These are phyloP conservation scores for Diploptera punctata DNA, from an alignment of 2,888 invertebrate species.

Conservation along the genomic window DNA sequence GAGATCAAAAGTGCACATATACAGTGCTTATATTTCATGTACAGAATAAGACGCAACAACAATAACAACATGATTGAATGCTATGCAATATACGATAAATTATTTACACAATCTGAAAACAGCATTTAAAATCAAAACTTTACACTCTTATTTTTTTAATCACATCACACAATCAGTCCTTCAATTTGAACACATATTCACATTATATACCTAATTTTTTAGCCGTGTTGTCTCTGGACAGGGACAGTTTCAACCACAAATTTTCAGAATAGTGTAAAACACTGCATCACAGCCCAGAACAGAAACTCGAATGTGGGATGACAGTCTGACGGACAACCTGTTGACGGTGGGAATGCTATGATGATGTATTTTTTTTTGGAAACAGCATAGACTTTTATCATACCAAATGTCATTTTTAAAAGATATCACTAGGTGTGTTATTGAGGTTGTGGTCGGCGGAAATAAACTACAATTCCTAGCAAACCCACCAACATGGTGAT, in stretches of 20 bases:
- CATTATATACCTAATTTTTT: too few species aligned
- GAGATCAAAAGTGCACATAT: not conserved
- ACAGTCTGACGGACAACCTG: too few species aligned
- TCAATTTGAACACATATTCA: not conserved
- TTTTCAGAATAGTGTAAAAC: not conserved
- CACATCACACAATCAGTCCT: conserved; percentile 1
- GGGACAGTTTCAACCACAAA: not conserved
- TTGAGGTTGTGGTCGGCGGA: conserved; percentile 67
- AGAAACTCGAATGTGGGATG: not conserved
- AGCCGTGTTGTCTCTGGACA: too few species aligned
- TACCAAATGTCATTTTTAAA: too few species aligned
- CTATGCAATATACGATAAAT: conserved; percentile 3
- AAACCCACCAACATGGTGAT: conserved; percentile 82
- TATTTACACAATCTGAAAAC: conserved; percentile 10
- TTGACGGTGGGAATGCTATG: too few species aligned
- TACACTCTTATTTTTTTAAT: not conserved
- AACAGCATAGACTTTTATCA: too few species aligned
- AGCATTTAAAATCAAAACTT: not conserved
- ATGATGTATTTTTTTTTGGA: too few species aligned
- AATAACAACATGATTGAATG: conserved; percentile 10
- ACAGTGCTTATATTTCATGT: conserved; percentile 2
- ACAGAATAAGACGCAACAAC: not conserved
- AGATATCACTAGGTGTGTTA: too few species aligned
- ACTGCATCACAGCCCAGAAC: not conserved
- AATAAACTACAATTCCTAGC: conserved; percentile 83